Conservation (phyloP, 2,797 vertebrate species). For the Vireo griseus region DNA sequence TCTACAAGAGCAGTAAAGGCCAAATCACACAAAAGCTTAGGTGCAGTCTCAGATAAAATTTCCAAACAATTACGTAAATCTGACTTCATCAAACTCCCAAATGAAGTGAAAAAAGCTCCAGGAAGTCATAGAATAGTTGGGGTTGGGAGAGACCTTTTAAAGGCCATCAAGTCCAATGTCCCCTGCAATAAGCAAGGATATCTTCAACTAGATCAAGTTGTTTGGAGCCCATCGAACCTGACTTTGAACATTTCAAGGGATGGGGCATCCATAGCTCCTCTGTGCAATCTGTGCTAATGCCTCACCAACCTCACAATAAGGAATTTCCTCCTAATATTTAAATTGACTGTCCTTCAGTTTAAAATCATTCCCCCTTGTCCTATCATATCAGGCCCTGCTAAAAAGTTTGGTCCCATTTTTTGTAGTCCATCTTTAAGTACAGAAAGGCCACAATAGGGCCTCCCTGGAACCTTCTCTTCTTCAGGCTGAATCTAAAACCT, state of each 20-base stretch:
- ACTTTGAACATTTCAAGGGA: not conserved
- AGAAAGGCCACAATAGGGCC: not conserved
- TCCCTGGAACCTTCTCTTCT: not conserved
- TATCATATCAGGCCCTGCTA: not conserved
- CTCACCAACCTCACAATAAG: not conserved
- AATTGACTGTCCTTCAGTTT: not conserved
- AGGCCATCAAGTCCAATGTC: not conserved
- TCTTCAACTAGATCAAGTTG: not conserved
- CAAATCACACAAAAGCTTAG: not conserved
- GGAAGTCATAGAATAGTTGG: not conserved
- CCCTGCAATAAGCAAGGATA: not conserved
- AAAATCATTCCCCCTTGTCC: not conserved
- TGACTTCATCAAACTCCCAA: not conserved
- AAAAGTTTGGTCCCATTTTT: not conserved
- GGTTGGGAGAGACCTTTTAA: not conserved
- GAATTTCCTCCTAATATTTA: not conserved
- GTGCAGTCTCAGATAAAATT: not conserved
- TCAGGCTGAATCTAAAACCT: not conserved
- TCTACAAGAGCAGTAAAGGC: not conserved
- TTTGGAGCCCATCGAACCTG: not conserved
- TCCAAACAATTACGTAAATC: not conserved
- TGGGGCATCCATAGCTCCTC: not conserved
- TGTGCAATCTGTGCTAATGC: not conserved
- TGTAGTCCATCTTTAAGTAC: not conserved
- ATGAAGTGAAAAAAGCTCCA: not conserved